phyloP scores from a whole-genome alignment of 2,888 invertebrate genomes.

The Drosophila mercatorum region DNA sequence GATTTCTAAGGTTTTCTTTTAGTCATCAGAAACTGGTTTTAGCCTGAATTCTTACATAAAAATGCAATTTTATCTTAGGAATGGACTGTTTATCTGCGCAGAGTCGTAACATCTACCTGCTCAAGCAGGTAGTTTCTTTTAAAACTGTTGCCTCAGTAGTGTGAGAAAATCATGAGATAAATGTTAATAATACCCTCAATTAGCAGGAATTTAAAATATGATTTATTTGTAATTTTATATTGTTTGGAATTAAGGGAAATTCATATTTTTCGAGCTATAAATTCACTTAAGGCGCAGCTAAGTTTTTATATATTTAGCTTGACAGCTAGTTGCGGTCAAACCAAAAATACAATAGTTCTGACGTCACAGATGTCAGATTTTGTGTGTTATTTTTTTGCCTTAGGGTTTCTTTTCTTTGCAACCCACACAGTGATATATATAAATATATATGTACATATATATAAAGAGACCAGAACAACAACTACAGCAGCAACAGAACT shows the following conservation, averaged over 20 bases:
- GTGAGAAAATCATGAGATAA: not conserved
- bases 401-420: constrained; percentile 13
- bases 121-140: not conserved
- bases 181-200: not conserved
- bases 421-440: constrained; percentile 15
- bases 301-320: constrained; percentile 2
- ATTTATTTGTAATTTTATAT: not conserved
- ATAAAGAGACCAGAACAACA: constrained; percentile 26
- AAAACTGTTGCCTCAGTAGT: not conserved
- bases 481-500: constrained; percentile 36
- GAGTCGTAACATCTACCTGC: constrained; percentile 17
- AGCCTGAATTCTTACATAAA: not conserved
- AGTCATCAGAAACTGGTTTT: constrained; percentile 10
- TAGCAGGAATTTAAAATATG: not conserved
- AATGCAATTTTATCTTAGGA: not conserved
- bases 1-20: not conserved
- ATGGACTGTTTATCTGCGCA: constrained; percentile 12
- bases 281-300: not conserved
- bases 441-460: constrained; percentile 9
- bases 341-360: constrained; percentile 15
- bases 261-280: not conserved
- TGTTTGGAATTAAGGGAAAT: not conserved
- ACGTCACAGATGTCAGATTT: constrained; percentile 27
- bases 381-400: constrained; percentile 2
- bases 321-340: constrained; percentile 5